These are phyloP conservation scores for Speoplatyrhinus poulsoni DNA, from an alignment of 2,113 vertebrate species.

Conservation along the genomic window DNA sequence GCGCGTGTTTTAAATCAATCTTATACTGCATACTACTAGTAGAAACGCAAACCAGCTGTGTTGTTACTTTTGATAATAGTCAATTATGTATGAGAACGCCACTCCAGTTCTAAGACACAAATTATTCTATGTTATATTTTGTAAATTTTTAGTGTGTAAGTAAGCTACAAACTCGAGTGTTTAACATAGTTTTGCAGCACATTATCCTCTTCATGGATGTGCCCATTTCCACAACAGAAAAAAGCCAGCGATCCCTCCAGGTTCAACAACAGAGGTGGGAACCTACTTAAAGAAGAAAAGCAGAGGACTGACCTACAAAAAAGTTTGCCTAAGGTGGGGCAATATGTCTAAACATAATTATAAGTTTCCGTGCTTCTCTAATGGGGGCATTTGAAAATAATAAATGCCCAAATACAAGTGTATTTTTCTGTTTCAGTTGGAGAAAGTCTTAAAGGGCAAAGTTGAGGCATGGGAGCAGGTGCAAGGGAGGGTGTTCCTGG, in stretches of 20 bases:
- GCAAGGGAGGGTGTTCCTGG: no score
- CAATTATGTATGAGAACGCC: no score
- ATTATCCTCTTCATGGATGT: background rate
- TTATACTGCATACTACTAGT: no score
- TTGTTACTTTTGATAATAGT: no score
- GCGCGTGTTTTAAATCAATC: no score
- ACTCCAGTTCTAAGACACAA: no score
- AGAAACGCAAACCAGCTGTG: no score
- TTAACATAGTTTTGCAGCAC: background rate
- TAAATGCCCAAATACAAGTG: background rate
- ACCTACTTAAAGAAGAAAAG: background rate
- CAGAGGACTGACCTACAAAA: background rate
- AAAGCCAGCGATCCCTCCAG: slow-evolving; percentile 86
- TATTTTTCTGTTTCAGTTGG: no score
- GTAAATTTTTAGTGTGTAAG: no score
- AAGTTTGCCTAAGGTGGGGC: background rate
- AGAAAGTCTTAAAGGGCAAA: no score
- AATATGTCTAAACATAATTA: background rate
- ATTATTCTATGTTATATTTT: no score
- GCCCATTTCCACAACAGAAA: slow-evolving; percentile 51
- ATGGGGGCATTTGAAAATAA: background rate
- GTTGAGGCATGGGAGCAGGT: no score
- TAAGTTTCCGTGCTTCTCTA: background rate
- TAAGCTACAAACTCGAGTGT: background rate
- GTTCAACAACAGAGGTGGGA: slow-evolving; percentile 86